Base-by-base conservation (phyloP, 2,888 invertebrate genomes). In the Athetis lepigone region DNA sequence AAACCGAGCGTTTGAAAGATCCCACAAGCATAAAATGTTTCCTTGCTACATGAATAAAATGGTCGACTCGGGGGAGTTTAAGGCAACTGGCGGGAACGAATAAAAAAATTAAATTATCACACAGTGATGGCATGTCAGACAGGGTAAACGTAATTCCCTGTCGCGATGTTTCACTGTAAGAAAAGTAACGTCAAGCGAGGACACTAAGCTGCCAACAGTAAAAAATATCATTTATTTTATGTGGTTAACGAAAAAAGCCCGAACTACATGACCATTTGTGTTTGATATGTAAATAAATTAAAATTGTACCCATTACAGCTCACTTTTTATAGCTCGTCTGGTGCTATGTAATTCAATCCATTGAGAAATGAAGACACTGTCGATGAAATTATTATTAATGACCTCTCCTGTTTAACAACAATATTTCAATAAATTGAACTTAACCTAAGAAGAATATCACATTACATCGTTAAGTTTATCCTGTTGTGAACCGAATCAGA, bases 1-100 rank as follows among this genome's bases (percentile, higher is more conserved):
- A 77, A 77, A 75, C 46, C 57, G 52, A 45, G 40, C 40, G 27
- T 63, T 54, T 39, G 40, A 29, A 51, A 65, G 50, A 76, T 75
- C 64, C 45, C 71, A 45, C 13, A 33, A 42, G 65, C 72, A 54
- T 46, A 27, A 6, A 54, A 57, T 49, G 47, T 51, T 49, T 29
- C 27, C 25, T 45, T 36, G 8, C 40, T 43, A 42, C 18, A 42
- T 70, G 23, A 51, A 52, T 43, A 56, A 64, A 71, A 54, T 33
- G 29, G 45, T 18, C 16, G 37, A 13, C 29, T 19, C 36, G n/a
- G 5, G 63, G 43, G 64, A 75, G 11, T 36, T 27, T 29, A 16
- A 43, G 23, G 19, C 54, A 21, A 46, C 43, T 9, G 43, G 13
- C 8, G 39, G 33, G 9, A n/a, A 46, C 42, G 27, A 63, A 52